Conservation (phyloP, 2,113 vertebrate genomes). For the Otolemur garnettii region DNA sequence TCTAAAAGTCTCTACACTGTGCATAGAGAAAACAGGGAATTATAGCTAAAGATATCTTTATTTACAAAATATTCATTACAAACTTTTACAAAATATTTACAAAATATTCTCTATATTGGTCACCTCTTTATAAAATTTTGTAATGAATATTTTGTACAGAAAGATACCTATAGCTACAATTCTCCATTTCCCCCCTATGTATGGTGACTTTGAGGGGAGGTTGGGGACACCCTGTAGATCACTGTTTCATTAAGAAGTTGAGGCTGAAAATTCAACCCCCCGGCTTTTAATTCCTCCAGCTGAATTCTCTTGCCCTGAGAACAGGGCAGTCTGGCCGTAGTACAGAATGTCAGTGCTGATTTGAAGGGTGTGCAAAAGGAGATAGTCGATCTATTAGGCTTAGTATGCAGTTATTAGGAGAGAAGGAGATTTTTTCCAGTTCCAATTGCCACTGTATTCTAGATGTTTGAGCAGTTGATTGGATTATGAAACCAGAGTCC, state of each 20-base stretch:
- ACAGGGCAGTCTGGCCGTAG: not conserved
- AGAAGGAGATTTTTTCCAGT: not conserved
- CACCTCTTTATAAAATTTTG: no score
- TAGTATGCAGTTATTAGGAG: slow-evolving; percentile 31
- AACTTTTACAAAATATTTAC: no score
- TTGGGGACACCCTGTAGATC: not conserved
- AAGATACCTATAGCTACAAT: no score
- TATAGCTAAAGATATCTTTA: no score
- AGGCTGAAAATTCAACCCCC: not conserved
- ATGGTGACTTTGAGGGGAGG: no score
- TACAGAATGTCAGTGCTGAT: not conserved
- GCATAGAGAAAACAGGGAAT: no score
- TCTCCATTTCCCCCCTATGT: no score
- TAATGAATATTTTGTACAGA: no score
- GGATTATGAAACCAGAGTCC: slow-evolving; percentile 18
- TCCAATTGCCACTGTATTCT: not conserved
- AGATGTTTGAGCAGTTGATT: not conserved
- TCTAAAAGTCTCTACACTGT: no score
- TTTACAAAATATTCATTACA: no score
- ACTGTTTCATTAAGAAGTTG: not conserved
- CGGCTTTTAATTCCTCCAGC: not conserved
- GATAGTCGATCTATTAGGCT: not conserved
- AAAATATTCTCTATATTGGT: no score
- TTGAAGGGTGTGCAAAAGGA: not conserved
- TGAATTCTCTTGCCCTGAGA: not conserved